Evolutionary conservation across 2,888 invertebrate species (phyloP).

Genomic region (Tinea pellionella): DNA sequence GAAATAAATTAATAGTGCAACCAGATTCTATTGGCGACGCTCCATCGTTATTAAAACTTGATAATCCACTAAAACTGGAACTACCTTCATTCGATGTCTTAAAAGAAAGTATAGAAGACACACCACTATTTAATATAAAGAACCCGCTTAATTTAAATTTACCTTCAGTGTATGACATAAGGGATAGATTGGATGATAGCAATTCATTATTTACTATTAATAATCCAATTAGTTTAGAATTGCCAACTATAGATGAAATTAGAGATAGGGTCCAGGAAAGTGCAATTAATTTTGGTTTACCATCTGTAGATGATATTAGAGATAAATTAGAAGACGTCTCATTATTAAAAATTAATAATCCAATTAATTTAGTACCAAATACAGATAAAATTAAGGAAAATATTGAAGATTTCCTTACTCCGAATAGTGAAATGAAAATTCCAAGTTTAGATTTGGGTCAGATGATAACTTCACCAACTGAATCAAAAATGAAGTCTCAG

Average conservation of each 20-base stretch:
- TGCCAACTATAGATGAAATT: background rate
- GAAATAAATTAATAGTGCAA: slow-evolving; percentile 9
- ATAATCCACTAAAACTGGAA: background rate
- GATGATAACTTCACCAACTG: background rate
- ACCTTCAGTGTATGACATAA: background rate
- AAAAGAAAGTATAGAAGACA: background rate
- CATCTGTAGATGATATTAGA: slow-evolving; percentile 15
- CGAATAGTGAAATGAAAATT: background rate
- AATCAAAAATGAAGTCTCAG: background rate
- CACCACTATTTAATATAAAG: background rate
- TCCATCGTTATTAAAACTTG: background rate
- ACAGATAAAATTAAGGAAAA: background rate
- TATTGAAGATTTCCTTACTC: background rate
- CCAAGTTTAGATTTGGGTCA: background rate
- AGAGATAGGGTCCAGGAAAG: background rate
- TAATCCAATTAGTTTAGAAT: no score
- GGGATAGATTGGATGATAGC: no score
- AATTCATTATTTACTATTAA: no score
- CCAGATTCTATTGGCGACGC: background rate
- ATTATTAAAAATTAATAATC: background rate
- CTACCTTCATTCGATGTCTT: slow-evolving; percentile 6
- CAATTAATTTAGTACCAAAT: background rate
- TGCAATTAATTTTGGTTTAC: no score
- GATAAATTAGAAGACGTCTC: slow-evolving; percentile 15
- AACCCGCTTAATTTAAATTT: background rate